Evolutionary conservation across 2,888 invertebrate genomes (phyloP), one percentile per base, ranked within the genome.

Genomic region (Eumerus sabulonum): DNA sequence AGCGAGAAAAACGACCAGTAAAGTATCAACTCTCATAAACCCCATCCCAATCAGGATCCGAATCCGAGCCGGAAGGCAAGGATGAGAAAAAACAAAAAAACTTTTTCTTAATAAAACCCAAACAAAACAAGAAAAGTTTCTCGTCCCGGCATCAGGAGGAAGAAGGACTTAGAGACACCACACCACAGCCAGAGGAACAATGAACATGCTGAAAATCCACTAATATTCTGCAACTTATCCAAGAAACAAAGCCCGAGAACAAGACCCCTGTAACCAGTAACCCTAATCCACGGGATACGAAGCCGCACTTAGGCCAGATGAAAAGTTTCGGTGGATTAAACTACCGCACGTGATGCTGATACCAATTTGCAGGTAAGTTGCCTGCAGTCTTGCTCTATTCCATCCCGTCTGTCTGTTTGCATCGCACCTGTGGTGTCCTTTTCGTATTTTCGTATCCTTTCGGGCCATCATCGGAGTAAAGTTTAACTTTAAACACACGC

Each of bases 1-100:
- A 76, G 53, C 44, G 56, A 38, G 66, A 77, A 51, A 27, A 62
- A 57, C 56, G 9, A 67, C 67, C 47, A 47, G 47, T 19, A 59
- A 72, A 72, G 72, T 76, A 56, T 40, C 71, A 72, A 77, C 66
- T 72, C 76, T 68, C 67, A 77, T 73, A 73, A 77, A 73, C 51
- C 67, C 67, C 51, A 53, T 62, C 66, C 67, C 60, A 62, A 53
- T 57, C 72, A 42, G 47, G n/a, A 40, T 27, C 3, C 40, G 40
- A 40, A 40, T 40, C 12, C n/a, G n/a, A 27, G 62, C 14, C 53
- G 40, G 3, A 40, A 59, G 53, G 47, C 45, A 13, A 16, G 16
- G 53, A 13, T 19, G 27, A 42, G 45, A 18, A 17, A 36, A 12
- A 35, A 7, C 42, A 36, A 36, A 67, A 70, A 73, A 66, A 38